phyloP scores from a whole-genome alignment of 1,140 invertebrate genomes.

The Cherax quadricarinatus region DNA sequence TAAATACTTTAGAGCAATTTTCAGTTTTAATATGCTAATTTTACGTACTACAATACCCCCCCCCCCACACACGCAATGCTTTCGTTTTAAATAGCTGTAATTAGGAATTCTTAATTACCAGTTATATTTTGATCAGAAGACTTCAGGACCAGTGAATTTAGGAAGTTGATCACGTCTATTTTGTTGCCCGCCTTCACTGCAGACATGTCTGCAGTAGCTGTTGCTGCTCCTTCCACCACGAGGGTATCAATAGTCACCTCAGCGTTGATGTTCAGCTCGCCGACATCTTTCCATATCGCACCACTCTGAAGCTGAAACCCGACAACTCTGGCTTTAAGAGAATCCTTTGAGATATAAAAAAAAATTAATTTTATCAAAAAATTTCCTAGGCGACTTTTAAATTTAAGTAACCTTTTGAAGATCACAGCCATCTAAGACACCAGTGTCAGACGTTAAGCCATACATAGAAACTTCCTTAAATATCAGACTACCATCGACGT shows the following conservation, averaged over 20 bases:
- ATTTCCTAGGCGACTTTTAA: too few relatives aligned
- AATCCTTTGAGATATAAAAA: neutral
- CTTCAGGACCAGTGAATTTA: slow-evolving; percentile 27
- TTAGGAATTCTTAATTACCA: neutral
- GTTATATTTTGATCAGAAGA: slow-evolving; percentile 50
- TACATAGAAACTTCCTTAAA: neutral
- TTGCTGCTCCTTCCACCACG: neutral
- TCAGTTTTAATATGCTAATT: too few relatives aligned
- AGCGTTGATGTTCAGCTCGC: neutral
- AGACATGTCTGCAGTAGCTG: neutral
- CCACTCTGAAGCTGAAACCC: slow-evolving; percentile 17
- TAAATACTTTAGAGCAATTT: too few relatives aligned
- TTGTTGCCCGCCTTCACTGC: neutral
- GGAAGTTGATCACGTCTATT: neutral
- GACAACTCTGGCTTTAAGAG: too few relatives aligned
- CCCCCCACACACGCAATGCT: too few relatives aligned
- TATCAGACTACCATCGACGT: neutral
- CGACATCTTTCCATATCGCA: neutral
- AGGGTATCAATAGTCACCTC: neutral
- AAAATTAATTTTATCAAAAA: too few relatives aligned
- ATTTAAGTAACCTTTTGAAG: neutral
- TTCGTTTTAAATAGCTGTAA: too few relatives aligned
- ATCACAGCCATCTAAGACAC: slow-evolving; percentile 29
- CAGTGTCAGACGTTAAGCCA: neutral
- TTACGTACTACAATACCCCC: too few relatives aligned